Percentiles rank a stretch among this genome's conserved stretches.
These are phyloP conservation scores for Timema podura DNA, from an alignment of 2,888 invertebrate genomes.

Conservation along the genomic window DNA sequence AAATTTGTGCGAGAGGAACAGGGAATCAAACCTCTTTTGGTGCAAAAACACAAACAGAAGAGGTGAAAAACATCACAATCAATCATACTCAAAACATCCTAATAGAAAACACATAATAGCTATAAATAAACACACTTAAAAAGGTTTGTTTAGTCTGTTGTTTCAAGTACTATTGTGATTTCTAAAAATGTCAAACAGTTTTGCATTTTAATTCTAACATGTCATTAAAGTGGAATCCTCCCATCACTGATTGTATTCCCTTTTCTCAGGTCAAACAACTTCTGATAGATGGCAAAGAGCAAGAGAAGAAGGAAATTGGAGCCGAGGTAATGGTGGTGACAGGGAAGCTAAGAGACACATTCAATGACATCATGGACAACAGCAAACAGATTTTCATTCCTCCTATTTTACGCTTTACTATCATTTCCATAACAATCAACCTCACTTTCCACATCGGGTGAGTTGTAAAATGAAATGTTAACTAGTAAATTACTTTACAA, in stretches of 20 bases:
- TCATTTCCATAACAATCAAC: constrained; percentile 83
- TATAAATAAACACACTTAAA: background rate
- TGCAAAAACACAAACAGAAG: no score
- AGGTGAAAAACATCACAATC: no score
- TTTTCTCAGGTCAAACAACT: constrained; percentile 42
- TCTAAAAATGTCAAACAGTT: background rate
- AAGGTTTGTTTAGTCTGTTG: background rate
- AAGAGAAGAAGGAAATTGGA: constrained; percentile 55
- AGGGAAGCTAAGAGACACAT: constrained; percentile 54
- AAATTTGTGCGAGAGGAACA: no score
- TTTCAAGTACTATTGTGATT: background rate
- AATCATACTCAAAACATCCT: background rate
- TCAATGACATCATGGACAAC: constrained; percentile 72
- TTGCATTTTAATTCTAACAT: background rate
- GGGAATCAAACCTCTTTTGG: no score
- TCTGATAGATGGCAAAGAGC: constrained; percentile 45
- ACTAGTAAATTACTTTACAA: no score
- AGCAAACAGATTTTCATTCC: constrained; percentile 75
- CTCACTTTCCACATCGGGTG: constrained; percentile 91
- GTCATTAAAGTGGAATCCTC: no score
- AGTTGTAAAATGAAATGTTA: constrained; percentile 35
- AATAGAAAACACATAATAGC: background rate
- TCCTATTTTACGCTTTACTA: constrained; percentile 77
- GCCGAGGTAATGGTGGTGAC: constrained; percentile 35
- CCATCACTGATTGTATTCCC: background rate